phyloP scores from a whole-genome alignment of 2,797 vertebrate species.

The Myotis myotis region DNA sequence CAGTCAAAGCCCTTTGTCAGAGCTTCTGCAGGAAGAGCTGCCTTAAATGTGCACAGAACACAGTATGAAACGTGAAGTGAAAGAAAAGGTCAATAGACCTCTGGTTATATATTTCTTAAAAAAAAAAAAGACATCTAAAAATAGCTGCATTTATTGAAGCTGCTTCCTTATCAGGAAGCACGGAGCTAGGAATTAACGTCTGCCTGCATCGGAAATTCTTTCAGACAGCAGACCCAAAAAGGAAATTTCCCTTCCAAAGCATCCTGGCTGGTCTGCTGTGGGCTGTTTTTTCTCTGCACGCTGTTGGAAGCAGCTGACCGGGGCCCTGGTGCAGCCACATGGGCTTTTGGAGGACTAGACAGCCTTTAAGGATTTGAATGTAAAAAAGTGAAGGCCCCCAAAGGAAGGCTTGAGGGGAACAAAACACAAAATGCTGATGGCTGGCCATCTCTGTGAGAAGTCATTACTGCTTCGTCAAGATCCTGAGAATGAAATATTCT shows the following conservation, averaged over 20 bases:
- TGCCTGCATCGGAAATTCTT: constrained; percentile 96
- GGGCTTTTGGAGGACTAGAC: neutral
- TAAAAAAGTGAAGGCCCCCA: neutral
- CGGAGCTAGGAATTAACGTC: constrained; percentile 91
- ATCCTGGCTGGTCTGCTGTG: constrained; percentile 68
- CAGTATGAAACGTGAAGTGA: constrained; percentile 50
- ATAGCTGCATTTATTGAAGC: constrained; percentile 87
- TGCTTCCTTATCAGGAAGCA: constrained; percentile 95
- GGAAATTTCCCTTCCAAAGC: constrained; percentile 85
- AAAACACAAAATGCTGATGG: neutral
- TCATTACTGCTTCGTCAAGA: neutral
- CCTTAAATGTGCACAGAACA: constrained; percentile 60
- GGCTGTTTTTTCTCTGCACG: constrained; percentile 48
- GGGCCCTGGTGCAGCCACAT: neutral
- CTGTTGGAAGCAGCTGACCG: constrained; percentile 34
- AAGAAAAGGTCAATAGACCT: constrained; percentile 78
- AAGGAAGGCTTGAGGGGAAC: neutral
- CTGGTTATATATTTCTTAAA: constrained; percentile 67
- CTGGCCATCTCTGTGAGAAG: neutral
- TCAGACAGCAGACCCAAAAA: constrained; percentile 86
- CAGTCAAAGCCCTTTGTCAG: neutral
- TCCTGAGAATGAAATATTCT: neutral
- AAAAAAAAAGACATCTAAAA: constrained; percentile 82
- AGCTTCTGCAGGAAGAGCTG: constrained; percentile 28
- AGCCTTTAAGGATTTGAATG: neutral